Base-by-base conservation (phyloP, 1,140 invertebrate species). In the Danaus plexippus region DNA sequence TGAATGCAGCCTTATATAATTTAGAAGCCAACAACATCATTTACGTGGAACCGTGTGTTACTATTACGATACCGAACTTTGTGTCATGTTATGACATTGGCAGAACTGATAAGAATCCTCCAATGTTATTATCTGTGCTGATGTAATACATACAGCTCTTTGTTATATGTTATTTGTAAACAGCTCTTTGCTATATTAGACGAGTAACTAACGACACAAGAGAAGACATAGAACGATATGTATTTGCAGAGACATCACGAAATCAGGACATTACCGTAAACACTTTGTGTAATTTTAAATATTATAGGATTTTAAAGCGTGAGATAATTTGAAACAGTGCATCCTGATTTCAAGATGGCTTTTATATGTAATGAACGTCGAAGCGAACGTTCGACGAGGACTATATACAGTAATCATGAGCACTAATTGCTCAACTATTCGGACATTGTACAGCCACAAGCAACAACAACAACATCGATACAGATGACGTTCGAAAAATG, bases 381-480 rank as follows among this genome's bases (percentile, higher is more conserved):
- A 66, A 65, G 61, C 53, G 12, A 59, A n/a, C 52, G 51, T 63
- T 61, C 58, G 64, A 64, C 63, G 22, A 66, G 64, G 61, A 63
- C 69, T 70, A 71, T 52, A 60, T 63, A 59, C 54, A 64, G 61
- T 69, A 64, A 67, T 68, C 64, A 71, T 56, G 63, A 72, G 67
- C 67, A 78, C 71, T 78, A 79, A 61, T 64, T 70, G 69, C 54
- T 69, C 69, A 69, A 67, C 74, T 77, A 80, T 53, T 76, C 61
- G 63, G 71, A 78, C 68, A 80, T 66, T 56, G 68, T 69, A 73
- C 75, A 71, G 68, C 67, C 63, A 73, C 54, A 84, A 81, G 78
- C 77, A 65, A 81, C 78, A 80, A 79, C 78, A 81, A 70, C 74
- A 80, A 84, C 77, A 84, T 59, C 68, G 59, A 84, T 32, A 32